Conservation (phyloP, 2,888 invertebrate genomes). For the Spodoptera littoralis region DNA sequence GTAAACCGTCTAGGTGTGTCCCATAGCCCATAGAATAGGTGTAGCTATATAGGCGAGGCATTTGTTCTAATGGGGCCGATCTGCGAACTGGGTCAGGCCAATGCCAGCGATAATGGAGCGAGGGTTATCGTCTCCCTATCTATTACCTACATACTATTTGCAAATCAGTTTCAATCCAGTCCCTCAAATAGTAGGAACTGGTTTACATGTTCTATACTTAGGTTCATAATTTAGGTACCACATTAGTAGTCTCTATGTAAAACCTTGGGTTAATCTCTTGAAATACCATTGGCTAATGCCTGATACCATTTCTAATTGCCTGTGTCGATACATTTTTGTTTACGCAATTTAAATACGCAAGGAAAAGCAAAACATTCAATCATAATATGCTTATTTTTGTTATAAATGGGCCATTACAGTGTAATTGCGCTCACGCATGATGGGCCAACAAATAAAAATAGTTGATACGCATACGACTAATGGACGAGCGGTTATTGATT, state of each 20-base stretch:
- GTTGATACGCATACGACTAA: slow-evolving; percentile 10
- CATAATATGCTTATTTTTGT: background rate
- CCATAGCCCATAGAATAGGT: slow-evolving; percentile 45
- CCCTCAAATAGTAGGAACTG: slow-evolving; percentile 31
- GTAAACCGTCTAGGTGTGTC: slow-evolving; percentile 72
- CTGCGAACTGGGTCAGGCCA: slow-evolving; percentile 78
- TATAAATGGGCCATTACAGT: background rate
- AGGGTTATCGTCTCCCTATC: slow-evolving; percentile 64
- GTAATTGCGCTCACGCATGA: background rate
- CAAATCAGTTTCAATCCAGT: slow-evolving; percentile 55
- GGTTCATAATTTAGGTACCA: background rate
- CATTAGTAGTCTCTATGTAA: no score
- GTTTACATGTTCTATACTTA: background rate
- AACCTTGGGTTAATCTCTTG: no score
- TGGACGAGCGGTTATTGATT: slow-evolving; percentile 23
- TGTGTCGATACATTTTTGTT: no score
- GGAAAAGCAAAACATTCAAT: no score
- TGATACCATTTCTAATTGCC: no score
- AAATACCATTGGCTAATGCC: no score
- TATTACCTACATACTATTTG: slow-evolving; percentile 52
- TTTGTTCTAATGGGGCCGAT: slow-evolving; percentile 74
- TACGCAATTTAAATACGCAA: no score
- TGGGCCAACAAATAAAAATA: background rate
- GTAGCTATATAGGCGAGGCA: slow-evolving; percentile 62
- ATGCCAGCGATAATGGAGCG: slow-evolving; percentile 65